phyloP scores from a whole-genome alignment of 1,140 invertebrate genomes.

The Apis florea region DNA sequence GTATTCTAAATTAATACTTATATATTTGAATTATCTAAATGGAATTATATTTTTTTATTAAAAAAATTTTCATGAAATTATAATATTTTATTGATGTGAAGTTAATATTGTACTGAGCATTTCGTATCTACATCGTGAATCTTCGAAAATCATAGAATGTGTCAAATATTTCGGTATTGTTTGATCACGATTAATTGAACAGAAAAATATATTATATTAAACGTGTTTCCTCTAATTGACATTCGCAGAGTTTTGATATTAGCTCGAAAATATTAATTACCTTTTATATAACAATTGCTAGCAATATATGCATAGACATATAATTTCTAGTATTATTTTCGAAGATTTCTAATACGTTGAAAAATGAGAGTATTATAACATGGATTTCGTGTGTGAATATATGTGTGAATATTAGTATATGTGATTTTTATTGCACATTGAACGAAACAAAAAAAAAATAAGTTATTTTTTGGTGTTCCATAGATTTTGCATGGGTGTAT shows the following conservation, averaged over 20 bases:
- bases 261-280: not conserved
- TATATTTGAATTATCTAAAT: slow-evolving; percentile 65
- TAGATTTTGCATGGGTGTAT: slow-evolving; percentile 16
- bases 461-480: slow-evolving; percentile 31
- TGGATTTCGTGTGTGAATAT: too few relatives aligned
- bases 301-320: not conserved
- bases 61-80: not conserved
- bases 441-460: not conserved
- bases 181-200: slow-evolving; percentile 18
- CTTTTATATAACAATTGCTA: not conserved
- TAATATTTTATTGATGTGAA: not conserved
- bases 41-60: not conserved
- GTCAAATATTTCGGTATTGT: not conserved
- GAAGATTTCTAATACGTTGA: not conserved
- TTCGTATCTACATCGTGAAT: not conserved
- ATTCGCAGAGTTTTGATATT: not conserved
- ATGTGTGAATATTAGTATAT: not conserved
- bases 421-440: not conserved
- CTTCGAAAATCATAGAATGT: not conserved
- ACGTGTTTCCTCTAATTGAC: not conserved
- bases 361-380: not conserved
- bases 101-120: not conserved
- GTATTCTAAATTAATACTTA: slow-evolving; percentile 63
- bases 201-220: not conserved
- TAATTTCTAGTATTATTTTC: not conserved